Conservation (phyloP, 2,113 vertebrate species). For the Patagioenas fasciata region DNA sequence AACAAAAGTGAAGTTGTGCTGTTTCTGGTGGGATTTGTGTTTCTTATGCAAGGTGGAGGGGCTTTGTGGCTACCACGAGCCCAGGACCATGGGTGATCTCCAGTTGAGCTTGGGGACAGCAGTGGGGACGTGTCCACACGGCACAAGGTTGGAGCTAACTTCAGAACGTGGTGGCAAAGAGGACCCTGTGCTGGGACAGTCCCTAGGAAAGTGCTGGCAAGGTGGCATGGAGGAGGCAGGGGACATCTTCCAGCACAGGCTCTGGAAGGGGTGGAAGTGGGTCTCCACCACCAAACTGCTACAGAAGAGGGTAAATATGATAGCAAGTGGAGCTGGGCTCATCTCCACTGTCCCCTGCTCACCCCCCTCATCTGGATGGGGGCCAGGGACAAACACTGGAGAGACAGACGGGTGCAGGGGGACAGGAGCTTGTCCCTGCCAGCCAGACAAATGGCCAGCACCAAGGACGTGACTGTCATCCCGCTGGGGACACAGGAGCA, state of each 20-base stretch:
- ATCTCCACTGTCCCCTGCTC: background rate
- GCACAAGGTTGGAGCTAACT: fast-evolving
- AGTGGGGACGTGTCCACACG: background rate
- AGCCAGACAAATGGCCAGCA: background rate
- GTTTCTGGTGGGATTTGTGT: background rate
- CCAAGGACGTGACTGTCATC: background rate
- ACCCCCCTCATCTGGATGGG: background rate
- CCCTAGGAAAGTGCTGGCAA: background rate
- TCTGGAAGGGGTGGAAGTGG: background rate
- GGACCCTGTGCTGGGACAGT: background rate
- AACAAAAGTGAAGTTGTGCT: background rate
- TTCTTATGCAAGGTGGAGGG: background rate
- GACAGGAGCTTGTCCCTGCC: background rate
- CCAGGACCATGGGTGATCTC: fast-evolving
- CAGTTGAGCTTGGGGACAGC: background rate
- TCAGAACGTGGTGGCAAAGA: background rate
- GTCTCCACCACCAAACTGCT: background rate
- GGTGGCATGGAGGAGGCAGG: background rate
- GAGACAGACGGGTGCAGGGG: background rate
- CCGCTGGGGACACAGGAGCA: background rate
- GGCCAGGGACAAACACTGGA: background rate
- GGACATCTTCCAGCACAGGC: background rate
- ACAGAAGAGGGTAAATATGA: background rate
- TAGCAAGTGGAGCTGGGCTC: background rate
- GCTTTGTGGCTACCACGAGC: fast-evolving